A percentile compares a stretch with the other conserved stretches of the same genome.
Conservation (phyloP, 2,113 vertebrate genomes). For the Esox niger region DNA sequence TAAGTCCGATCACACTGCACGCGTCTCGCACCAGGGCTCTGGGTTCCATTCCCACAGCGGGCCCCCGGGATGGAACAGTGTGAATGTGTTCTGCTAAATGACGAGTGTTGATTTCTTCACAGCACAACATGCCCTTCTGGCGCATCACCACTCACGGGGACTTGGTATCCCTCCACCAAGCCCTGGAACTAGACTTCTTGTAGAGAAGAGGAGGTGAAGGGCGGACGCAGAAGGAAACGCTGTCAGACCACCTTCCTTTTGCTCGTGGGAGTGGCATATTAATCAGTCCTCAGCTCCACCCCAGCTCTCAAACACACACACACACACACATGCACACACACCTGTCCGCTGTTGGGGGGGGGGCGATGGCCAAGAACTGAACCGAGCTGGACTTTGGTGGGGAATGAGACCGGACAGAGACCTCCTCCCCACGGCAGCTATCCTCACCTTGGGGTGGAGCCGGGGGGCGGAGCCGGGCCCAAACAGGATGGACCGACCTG, state of each 20-base stretch:
- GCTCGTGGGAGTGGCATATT: conserved; percentile 23
- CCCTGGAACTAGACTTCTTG: conserved; percentile 95
- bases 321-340: conserved; percentile 13
- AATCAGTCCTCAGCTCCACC: conserved; percentile 14
- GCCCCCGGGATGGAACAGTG: too few relatives aligned
- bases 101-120: conserved; percentile 23
- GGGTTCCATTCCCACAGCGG: too few relatives aligned
- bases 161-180: conserved; percentile 94
- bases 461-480: conserved; percentile 15
- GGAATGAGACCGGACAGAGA: conserved; percentile 34
- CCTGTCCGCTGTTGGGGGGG: too few relatives aligned
- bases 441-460: conserved; percentile 54
- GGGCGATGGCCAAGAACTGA: conserved; percentile 19
- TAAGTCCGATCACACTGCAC: too few relatives aligned
- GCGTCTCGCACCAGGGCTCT: too few relatives aligned
- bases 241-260: background rate
- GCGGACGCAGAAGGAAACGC: conserved; percentile 10
- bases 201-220: conserved; percentile 59
- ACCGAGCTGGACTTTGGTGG: conserved; percentile 39
- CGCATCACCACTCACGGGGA: conserved; percentile 92
- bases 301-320: conserved; percentile 21
- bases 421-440: conserved; percentile 71
- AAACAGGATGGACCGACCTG: background rate
- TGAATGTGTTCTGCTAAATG: too few relatives aligned
- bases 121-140: conserved; percentile 99